Base-by-base conservation (phyloP, 2,888 invertebrate species). In the Cataglyphis albicans region DNA sequence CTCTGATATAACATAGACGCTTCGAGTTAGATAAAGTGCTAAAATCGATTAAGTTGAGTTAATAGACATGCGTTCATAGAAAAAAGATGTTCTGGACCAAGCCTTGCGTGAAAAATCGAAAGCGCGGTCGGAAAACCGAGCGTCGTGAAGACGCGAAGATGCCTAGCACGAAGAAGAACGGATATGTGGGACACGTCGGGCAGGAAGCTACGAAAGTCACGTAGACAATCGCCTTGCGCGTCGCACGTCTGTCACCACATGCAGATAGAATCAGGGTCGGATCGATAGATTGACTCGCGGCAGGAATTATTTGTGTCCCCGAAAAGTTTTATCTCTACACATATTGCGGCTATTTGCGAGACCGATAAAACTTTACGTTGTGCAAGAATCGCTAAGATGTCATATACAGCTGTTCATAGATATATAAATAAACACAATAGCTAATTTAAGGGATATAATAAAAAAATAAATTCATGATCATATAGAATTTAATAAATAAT, bases 211-310 rank as follows among this genome's bases (percentile, higher is more conserved):
- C 82, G 86, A 84, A 87, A 84, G 91, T 92, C 93, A 93, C 93
- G 93, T 92, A 93, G 90, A 90, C 90, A 92, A 92, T 93, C 91
- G 91, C 87, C 89, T 92, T 93, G 92, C 93, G 88, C 93, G 88
- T 84, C 85, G 89, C 91, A 90, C 91, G 92, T 92, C 90, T 90
- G 90, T 90, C 91, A 90, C 89, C 85, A 85, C 86, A 89, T 87
- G 88, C 89, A 86, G 87, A 89, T 85, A 86, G 86, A 87, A 85
- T 76, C 89, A 89, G 89, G 90, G 89, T 89, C 90, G 90, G 89
- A 89, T 87, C 86, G 82, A 84, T 87, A 83, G 84, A 81, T 83
- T 44, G 32, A 57, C 61, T 80, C 61, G 72, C 52, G 7, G 7
- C 3, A 52, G 61, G 65, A 85, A 73, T 76, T 32, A 29, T 64